Evolutionary conservation across 2,888 invertebrate species (phyloP).

Genomic region (Latrodectus hesperus): DNA sequence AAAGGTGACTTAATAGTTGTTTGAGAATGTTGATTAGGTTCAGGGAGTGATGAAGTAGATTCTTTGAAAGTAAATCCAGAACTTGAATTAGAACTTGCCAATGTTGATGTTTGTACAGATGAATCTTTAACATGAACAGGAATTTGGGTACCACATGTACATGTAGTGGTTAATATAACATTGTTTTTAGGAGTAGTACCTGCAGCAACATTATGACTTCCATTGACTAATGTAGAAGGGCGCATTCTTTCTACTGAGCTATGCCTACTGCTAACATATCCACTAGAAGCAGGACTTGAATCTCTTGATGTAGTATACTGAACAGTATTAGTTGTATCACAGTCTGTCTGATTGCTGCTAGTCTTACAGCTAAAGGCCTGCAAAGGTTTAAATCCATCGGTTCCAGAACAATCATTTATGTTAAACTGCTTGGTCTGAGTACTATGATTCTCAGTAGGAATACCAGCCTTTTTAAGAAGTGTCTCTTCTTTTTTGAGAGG

Average conservation of each 20-base stretch:
- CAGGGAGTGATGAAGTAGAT: conserved; percentile 41
- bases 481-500: conserved; percentile 12
- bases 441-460: conserved; percentile 61
- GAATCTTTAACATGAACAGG: conserved; percentile 72
- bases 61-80: conserved; percentile 66
- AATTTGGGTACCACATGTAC: conserved; percentile 72
- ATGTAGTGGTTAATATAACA: conserved; percentile 68
- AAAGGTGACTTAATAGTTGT: conserved; percentile 32
- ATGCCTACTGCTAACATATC: conserved; percentile 69
- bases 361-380: conserved; percentile 48
- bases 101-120: conserved; percentile 72
- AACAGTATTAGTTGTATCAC: conserved; percentile 64
- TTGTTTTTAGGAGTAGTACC: conserved; percentile 38
- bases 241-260: conserved; percentile 62
- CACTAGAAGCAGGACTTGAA: conserved; percentile 70
- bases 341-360: conserved; percentile 55
- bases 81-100: conserved; percentile 38
- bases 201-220: conserved; percentile 29
- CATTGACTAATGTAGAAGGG: conserved; percentile 36
- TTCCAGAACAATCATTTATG: conserved; percentile 61
- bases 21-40: conserved; percentile 47
- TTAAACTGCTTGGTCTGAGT: conserved; percentile 71
- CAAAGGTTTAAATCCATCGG: conserved; percentile 56
- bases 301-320: conserved; percentile 65
- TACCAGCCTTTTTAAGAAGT: conserved; percentile 17